Evolutionary conservation across 2,113 vertebrate genomes (phyloP).

Genomic region (Myiozetetes cayanensis): DNA sequence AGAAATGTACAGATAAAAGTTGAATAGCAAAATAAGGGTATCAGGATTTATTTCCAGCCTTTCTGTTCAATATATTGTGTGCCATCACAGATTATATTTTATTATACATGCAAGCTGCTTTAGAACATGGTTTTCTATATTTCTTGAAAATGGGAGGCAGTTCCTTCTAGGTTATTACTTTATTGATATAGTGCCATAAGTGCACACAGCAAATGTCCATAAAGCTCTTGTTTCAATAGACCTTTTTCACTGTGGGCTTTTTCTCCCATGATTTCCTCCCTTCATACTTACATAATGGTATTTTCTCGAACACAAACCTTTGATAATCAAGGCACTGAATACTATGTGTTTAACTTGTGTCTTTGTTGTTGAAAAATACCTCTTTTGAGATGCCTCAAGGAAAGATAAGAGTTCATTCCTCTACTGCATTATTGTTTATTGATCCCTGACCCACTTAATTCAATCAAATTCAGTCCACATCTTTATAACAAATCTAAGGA

Average conservation of each 20-base stretch:
- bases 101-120: not conserved
- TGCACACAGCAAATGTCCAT: not conserved
- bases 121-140: not conserved
- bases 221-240: not conserved
- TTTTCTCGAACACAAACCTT: not conserved
- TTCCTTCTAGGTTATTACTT: not conserved
- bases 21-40: not conserved
- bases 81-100: not conserved
- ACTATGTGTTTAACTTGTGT: not conserved
- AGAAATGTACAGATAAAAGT: not conserved
- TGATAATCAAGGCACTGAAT: not conserved
- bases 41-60: not conserved
- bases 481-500: not conserved
- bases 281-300: not conserved
- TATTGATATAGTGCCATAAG: not conserved
- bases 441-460: not conserved
- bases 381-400: not conserved
- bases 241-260: not conserved
- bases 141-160: constrained; percentile 1
- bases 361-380: not conserved
- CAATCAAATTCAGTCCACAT: not conserved
- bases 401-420: not conserved
- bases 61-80: not conserved
- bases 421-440: not conserved
- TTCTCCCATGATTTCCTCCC: not conserved